phyloP scores from a whole-genome alignment of 2,797 vertebrate species.

The Channallabes apus region DNA sequence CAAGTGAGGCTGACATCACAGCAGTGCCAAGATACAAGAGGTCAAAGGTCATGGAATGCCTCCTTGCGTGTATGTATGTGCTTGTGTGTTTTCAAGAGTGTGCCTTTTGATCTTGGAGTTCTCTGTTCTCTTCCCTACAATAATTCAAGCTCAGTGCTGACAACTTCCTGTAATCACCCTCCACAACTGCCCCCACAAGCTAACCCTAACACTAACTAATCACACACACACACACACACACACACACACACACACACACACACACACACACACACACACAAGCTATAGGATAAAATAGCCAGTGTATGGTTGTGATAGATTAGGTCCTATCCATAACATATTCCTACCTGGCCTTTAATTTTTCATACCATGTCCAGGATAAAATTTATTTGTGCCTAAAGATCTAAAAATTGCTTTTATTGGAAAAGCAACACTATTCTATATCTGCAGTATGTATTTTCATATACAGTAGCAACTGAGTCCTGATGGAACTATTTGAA shows the following conservation, averaged over 20 bases:
- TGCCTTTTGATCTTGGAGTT: conserved; percentile 63
- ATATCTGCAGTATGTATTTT: no score
- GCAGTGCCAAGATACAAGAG: conserved; percentile 68
- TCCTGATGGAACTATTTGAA: neutral
- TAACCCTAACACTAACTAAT: conserved; percentile 5
- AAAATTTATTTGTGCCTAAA: neutral
- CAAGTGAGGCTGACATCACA: conserved; percentile 57
- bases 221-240: conserved; percentile 27
- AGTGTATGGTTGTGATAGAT: neutral
- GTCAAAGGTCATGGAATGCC: conserved; percentile 64
- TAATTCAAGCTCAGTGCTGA: conserved; percentile 49
- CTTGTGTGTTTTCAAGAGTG: conserved; percentile 57
- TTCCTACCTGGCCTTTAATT: neutral
- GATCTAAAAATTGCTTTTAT: neutral
- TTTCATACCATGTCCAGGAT: neutral
- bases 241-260: conserved; percentile 28
- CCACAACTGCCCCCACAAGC: neutral
- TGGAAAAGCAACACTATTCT: no score
- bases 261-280: conserved; percentile 15
- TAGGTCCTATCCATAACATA: neutral
- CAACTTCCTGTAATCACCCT: neutral
- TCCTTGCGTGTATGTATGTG: conserved; percentile 53
- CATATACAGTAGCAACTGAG: no score
- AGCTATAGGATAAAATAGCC: neutral
- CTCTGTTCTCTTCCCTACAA: conserved; percentile 57